Base-by-base conservation (phyloP, 2,113 vertebrate species). In the Megaceryle torquata region DNA sequence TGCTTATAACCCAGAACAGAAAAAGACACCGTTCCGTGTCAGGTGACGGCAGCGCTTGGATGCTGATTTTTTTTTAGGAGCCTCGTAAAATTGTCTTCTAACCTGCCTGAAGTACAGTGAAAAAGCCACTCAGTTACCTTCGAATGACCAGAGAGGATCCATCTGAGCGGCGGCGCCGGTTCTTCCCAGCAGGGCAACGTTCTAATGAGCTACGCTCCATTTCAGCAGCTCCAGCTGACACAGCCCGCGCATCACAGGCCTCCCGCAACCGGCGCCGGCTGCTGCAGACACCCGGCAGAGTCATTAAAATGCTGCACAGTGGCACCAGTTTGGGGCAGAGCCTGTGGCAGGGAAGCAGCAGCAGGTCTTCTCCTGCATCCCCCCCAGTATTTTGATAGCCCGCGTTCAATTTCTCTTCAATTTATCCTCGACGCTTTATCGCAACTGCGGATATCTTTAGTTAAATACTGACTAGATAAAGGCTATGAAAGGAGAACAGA, bases 1-100 rank as follows among this genome's bases (percentile, higher is more conserved):
- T 25, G 41, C 9, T 43, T 2, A 0, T 17, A 5, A 33, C 3
- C 3, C 33, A 26, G 20, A 31, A 8, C n/a, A 13, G 63, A 31
- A 24, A 28, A 51, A 13, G 21, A 43, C 24, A 35, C 75, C 10
- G 4, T 15, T 25, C n/a, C 51, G 1, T 0, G 0, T 6, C 2
- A 17, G 2, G 0, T 3, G n/a, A 33, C 22, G 22, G 16, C 1
- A 6, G 11, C 5, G 3, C 31, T 1, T 31, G 21, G 21, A 2
- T 1, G 1, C 12, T 8, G 19, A 9, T 19, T 72, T 76, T 37
- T 37, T 81, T 61, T 6, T 11, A 10, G 5, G 8, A 39, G 26
- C 7, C 6, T 6, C 57, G 53, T 31, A 18, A 60, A 82, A 64
- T 14, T 7, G 15, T 13, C 9, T 59, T 46, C 75, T 35, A 25